Evolutionary conservation across 2,797 vertebrate species (phyloP).

Genomic region (Agapornis canus): DNA sequence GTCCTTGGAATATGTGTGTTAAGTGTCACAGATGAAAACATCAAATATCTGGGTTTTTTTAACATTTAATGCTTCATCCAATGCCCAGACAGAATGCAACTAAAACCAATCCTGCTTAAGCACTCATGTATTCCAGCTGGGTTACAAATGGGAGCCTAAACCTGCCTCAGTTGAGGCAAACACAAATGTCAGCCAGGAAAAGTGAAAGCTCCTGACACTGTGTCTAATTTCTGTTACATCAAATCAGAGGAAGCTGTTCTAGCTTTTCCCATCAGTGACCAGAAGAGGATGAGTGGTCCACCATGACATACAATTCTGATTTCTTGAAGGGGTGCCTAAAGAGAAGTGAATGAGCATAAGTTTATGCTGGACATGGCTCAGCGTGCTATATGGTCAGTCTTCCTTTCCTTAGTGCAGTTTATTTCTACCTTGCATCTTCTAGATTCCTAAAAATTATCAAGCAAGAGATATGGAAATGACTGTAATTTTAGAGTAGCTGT

Average conservation of each 20-base stretch:
- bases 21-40: not conserved
- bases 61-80: not conserved
- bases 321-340: not conserved
- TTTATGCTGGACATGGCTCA: not conserved
- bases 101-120: not conserved
- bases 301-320: fast-evolving
- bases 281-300: not conserved
- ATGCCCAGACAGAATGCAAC: not conserved
- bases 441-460: not conserved
- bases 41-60: not conserved
- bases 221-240: not conserved
- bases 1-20: not conserved
- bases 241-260: not conserved
- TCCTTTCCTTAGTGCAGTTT: not conserved
- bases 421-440: not conserved
- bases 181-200: not conserved
- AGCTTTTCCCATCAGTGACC: not conserved
- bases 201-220: not conserved
- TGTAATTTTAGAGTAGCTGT: not conserved
- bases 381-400: not conserved
- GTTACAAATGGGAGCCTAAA: not conserved
- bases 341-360: not conserved
- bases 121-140: fast-evolving
- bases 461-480: not conserved
- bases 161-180: not conserved